Base-by-base conservation (phyloP, 2,113 vertebrate species). In the Urocitellus parryii region DNA sequence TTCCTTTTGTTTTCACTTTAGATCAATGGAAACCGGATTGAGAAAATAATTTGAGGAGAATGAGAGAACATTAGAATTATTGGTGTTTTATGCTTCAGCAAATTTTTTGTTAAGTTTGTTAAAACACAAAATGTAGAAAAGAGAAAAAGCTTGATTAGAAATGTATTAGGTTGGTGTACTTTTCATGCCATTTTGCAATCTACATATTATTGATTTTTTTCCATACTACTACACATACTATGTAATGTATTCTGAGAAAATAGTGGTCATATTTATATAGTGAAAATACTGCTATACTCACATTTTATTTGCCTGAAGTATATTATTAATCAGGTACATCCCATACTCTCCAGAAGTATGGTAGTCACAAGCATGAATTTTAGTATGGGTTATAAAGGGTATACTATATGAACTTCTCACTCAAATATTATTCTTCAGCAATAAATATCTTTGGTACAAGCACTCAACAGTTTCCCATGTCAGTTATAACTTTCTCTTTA, bases 371-470 rank as follows among this genome's bases (percentile, higher is more conserved):
- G 78, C 88, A 78, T 88, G 79, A 84, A 80, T 90, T 95, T 95
- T 95, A 95, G 72, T 81, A 84, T 48, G 4, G 67, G 80, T 68
- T 73, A 84, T 93, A 92, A 92, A 97, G 56, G 42, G 32, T 11
- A 68, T 45, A 90, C 29, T 88, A 42, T 81, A 92, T 85, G 96
- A 96, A 94, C 9, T 78, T 63, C 27, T 90, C 76, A 74, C 61
- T 96, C 92, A 88, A 90, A 96, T 96, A 77, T 61, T 73, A 53
- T 96, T 97, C 45, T 48, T 84, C 34, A 89, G 61, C 51, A 37
- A 83, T 82, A 73, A 79, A 73, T 63, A 76, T 90, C 27, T 95
- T 96, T 68, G 39, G 22, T 51, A 4, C 13, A 73, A 96, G 37
- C 48, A 90, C 65, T 89, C 72, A 76, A 56, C 8, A 80, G n/a